Base-by-base conservation (phyloP, 2,888 invertebrate genomes). In the Cephus pygmeus region DNA sequence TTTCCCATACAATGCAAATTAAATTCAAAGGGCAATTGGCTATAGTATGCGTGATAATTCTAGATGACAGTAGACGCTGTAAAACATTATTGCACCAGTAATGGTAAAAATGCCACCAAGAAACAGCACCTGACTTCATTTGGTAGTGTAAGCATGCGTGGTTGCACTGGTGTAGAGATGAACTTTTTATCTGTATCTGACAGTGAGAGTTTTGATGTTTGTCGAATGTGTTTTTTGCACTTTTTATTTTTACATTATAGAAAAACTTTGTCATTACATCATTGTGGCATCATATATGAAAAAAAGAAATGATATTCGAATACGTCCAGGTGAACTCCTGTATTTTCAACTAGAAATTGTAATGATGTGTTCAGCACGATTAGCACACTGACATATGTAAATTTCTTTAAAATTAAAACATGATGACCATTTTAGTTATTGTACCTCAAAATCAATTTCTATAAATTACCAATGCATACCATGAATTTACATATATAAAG, bases 201-300 rank as follows among this genome's bases (percentile, higher is more conserved):
- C 91, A 90, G 89, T 91, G 90, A 90, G 91, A 91, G 91, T 91
- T 91, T 91, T 91, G 91, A 91, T 91, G 90, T 91, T 85, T 89
- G 88, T 88, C 88, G 88, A 91, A 90, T 91, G 90, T 90, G 86
- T 89, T 87, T 73, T 36, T 80, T 78, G 79, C 79, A 82, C 56
- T 56, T 56, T 56, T 56, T 23, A 56, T 56, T 56, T 56, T 56
- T 23, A 56, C 23, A 15, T 23, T 56, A 56, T 56, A 56, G 56
- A 56, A 56, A 56, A 56, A 56, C 56, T 23, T 56, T 15, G 3
- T 56, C 30, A 69, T 30, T 34, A 68, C 56, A 75, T 75, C 77
- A 77, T 69, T 56, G 56, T 9, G 56, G 9, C 23, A 23, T 56
- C 56, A 56, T 56, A 23, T 23, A 56, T 56, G 9, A 1, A 56